These are phyloP conservation scores for Podargus strigoides DNA, from an alignment of 2,797 vertebrate genomes.

Conservation along the genomic window DNA sequence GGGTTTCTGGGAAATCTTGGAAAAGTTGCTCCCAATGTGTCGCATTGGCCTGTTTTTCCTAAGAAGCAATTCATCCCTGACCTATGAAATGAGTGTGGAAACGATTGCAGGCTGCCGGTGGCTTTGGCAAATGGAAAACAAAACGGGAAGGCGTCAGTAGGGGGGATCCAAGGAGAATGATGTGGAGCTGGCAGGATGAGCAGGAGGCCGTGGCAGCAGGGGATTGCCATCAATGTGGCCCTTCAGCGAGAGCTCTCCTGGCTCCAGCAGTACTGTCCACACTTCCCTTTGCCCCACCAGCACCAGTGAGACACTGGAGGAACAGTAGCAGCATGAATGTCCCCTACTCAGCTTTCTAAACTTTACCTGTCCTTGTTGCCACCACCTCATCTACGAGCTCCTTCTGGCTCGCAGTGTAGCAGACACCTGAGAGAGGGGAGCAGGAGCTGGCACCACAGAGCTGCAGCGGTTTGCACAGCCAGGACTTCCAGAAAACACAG, in stretches of 20 bases:
- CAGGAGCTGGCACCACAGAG: accelerated
- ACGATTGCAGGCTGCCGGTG: not conserved
- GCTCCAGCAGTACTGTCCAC: accelerated
- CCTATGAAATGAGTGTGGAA: not conserved
- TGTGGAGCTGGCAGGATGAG: not conserved
- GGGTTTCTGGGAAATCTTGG: not conserved
- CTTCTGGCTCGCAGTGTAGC: not conserved
- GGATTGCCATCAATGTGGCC: accelerated
- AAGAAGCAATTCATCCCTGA: accelerated
- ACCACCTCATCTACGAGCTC: not conserved
- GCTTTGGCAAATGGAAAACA: not conserved
- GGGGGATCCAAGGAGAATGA: not conserved
- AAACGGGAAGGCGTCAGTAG: not conserved
- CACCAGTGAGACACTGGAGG: accelerated
- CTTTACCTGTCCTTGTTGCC: not conserved
- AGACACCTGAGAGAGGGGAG: not conserved
- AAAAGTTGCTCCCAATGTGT: not conserved
- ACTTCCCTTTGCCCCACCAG: not conserved
- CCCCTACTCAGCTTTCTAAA: not conserved
- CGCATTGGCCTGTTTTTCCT: not conserved
- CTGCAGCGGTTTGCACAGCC: not conserved
- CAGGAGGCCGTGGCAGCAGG: not conserved
- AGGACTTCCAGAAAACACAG: not conserved
- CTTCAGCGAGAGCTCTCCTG: not conserved
- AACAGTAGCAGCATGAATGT: not conserved